Evolutionary conservation across 2,888 invertebrate genomes (phyloP).

Genomic region (Eustalomyia histrio): DNA sequence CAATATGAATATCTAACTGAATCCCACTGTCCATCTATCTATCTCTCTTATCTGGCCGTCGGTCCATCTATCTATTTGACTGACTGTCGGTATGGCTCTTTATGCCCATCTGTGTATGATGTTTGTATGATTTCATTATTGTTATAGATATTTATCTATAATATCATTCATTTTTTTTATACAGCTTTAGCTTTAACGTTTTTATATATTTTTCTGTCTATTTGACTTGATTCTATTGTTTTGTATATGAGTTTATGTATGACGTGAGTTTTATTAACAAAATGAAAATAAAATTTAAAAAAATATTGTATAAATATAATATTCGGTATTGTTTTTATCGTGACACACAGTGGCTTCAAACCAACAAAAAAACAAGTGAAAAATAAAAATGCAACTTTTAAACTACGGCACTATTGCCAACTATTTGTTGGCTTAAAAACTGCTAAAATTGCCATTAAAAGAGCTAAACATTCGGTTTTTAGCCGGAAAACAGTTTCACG

Average conservation of each 20-base stretch:
- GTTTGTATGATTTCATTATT: neutral
- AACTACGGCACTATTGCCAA: too few species aligned
- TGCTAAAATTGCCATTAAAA: too few species aligned
- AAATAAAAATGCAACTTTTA: too few species aligned
- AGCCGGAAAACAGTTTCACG: too few species aligned
- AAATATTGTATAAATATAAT: neutral
- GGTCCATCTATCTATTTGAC: neutral
- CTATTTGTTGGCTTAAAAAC: too few species aligned
- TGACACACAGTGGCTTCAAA: too few species aligned
- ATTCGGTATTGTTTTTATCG: neutral
- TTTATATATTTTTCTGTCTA: neutral
- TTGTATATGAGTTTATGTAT: neutral
- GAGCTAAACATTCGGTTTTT: too few species aligned
- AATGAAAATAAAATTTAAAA: neutral
- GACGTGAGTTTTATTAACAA: neutral
- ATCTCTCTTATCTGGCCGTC: neutral
- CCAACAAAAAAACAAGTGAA: too few species aligned
- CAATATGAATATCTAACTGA: neutral
- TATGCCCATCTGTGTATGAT: neutral
- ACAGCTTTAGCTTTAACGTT: neutral
- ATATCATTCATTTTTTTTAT: conserved; percentile 20
- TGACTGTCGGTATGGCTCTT: too few species aligned
- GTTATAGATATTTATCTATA: conserved; percentile 48
- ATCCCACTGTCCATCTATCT: neutral
- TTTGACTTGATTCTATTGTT: neutral